phyloP scores from a whole-genome alignment of 2,113 vertebrate genomes.

The Clinocottus analis region DNA sequence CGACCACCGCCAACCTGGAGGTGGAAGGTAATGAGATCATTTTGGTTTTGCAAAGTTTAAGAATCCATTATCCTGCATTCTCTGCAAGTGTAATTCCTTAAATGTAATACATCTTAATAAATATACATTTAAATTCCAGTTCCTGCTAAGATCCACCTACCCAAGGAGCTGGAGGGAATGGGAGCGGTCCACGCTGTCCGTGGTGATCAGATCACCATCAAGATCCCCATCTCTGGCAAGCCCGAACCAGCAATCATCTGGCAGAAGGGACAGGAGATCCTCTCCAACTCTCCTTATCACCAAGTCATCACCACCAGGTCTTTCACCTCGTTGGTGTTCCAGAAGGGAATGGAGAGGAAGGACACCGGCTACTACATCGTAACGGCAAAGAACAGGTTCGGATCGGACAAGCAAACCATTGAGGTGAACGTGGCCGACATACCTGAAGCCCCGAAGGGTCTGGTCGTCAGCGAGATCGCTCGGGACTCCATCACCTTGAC shows the following conservation, averaged over 20 bases:
- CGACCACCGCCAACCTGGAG: conserved; percentile 92
- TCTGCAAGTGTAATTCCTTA: background rate
- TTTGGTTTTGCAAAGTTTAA: background rate
- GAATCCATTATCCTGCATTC: background rate
- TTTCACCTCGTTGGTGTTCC: conserved; percentile 97
- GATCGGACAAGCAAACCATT: conserved; percentile 96
- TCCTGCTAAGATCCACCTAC: conserved; percentile 96
- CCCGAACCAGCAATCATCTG: conserved; percentile 94
- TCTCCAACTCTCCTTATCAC: conserved; percentile 92
- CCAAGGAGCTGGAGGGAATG: conserved; percentile 97
- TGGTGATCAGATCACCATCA: conserved; percentile 94
- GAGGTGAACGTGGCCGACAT: conserved; percentile 97
- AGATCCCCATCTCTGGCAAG: conserved; percentile 97
- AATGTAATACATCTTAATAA: background rate
- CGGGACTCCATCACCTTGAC: conserved; percentile 95
- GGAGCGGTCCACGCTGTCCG: conserved; percentile 94
- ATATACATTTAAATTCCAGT: conserved; percentile 81
- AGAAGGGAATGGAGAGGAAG: conserved; percentile 93
- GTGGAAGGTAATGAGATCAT: conserved; percentile 90
- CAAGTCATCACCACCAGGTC: conserved; percentile 98
- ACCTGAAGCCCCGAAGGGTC: conserved; percentile 92
- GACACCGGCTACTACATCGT: conserved; percentile 97
- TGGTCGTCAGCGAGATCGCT: conserved; percentile 90
- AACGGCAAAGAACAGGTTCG: conserved; percentile 98
- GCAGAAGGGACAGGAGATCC: conserved; percentile 99